phyloP scores from a whole-genome alignment of 1,140 invertebrate species.

The Drosophila parvula region DNA sequence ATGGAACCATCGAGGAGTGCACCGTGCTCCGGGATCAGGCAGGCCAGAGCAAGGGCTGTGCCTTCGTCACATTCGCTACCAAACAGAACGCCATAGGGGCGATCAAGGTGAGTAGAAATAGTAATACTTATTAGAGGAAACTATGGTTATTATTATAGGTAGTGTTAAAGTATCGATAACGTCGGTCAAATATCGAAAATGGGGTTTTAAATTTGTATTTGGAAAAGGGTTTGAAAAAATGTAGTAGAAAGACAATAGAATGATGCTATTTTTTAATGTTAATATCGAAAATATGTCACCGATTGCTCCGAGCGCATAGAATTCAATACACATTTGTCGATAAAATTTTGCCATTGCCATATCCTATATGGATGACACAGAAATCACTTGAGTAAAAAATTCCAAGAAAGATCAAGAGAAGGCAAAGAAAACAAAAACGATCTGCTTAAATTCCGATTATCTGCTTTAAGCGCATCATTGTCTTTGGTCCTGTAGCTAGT shows the following conservation, averaged over 20 bases:
- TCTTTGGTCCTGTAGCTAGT: conserved; percentile 22
- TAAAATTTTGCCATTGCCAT: too few relatives aligned
- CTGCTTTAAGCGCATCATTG: conserved; percentile 52
- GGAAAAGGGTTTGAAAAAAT: too few relatives aligned
- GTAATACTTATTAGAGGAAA: too few relatives aligned
- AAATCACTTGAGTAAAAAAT: neutral
- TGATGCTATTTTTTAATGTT: too few relatives aligned
- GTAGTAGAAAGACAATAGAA: too few relatives aligned
- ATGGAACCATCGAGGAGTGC: conserved; percentile 98
- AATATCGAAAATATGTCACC: neutral
- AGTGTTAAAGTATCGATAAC: neutral
- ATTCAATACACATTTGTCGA: too few relatives aligned
- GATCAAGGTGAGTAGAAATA: conserved; percentile 89
- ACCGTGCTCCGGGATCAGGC: conserved; percentile 97
- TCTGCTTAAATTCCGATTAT: conserved; percentile 40
- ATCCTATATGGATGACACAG: too few relatives aligned
- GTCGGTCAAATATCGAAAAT: too few relatives aligned
- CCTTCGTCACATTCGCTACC: conserved; percentile 98
- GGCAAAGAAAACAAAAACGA: neutral
- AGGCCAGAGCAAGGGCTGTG: conserved; percentile 97
- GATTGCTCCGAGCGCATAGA: neutral
- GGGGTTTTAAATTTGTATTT: too few relatives aligned
- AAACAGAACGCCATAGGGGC: conserved; percentile 98
- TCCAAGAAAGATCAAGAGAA: conserved; percentile 1
- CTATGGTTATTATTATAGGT: too few relatives aligned